These are phyloP conservation scores for Hippoglossus stenolepis DNA, from an alignment of 2,113 vertebrate species.

Conservation along the genomic window DNA sequence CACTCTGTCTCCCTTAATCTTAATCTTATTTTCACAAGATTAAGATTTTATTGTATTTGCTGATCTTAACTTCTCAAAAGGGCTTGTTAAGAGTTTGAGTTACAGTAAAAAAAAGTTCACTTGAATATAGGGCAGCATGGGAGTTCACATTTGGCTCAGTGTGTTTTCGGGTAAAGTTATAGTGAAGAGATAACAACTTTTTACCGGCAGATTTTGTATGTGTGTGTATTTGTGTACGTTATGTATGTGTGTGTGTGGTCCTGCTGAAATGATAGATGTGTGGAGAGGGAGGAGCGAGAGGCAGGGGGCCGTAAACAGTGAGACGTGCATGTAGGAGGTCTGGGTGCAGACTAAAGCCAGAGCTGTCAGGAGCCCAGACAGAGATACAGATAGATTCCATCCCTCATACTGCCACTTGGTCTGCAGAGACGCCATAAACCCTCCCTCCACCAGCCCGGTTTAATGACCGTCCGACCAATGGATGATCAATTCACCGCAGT, in stretches of 20 bases:
- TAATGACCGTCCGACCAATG: slow-evolving; percentile 19
- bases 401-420: slow-evolving; percentile 46
- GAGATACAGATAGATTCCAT: slow-evolving; percentile 74
- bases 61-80: slow-evolving; percentile 9
- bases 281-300: slow-evolving; percentile 60
- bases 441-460: slow-evolving; percentile 34
- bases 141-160: not conserved
- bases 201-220: slow-evolving; percentile 20
- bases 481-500: slow-evolving; percentile 15
- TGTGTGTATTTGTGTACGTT: not conserved
- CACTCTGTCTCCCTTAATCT: not conserved
- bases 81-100: not conserved
- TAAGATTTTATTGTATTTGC: not conserved
- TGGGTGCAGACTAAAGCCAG: slow-evolving; percentile 77
- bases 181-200: slow-evolving; percentile 27
- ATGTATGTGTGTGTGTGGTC: slow-evolving; percentile 71
- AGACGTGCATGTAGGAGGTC: slow-evolving; percentile 77
- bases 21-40: slow-evolving; percentile 27
- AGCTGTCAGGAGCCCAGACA: slow-evolving; percentile 75
- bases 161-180: slow-evolving; percentile 27
- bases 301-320: slow-evolving; percentile 68
- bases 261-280: slow-evolving; percentile 75
- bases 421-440: slow-evolving; percentile 48
- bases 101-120: not conserved
- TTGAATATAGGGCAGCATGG: not conserved